A percentile compares a stretch with the other conserved stretches of the same genome.
These are phyloP conservation scores for Arrhamphus sclerolepis DNA, from an alignment of 2,797 vertebrate species.

Conservation along the genomic window DNA sequence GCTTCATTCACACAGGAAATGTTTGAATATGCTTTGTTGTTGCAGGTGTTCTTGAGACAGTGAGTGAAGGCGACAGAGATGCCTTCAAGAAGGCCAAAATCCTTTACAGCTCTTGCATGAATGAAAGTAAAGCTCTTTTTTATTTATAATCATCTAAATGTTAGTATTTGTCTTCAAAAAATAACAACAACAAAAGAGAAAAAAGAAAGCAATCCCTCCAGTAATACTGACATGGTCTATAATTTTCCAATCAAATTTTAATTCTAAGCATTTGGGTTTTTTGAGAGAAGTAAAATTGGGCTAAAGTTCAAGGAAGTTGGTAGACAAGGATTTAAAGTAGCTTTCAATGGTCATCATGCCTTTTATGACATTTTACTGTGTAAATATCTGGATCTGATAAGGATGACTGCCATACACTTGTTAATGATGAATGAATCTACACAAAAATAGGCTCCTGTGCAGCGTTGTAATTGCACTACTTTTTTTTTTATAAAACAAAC, in stretches of 20 bases:
- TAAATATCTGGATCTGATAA: too few relatives aligned
- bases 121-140: constrained; percentile 84
- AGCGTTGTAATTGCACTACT: background rate
- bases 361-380: background rate
- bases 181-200: background rate
- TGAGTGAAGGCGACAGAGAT: constrained; percentile 82
- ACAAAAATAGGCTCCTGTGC: background rate
- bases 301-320: background rate
- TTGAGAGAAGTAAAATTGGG: background rate
- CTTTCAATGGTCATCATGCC: too few relatives aligned
- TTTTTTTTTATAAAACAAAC: too few relatives aligned
- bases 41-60: constrained; percentile 89
- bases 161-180: background rate
- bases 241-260: too few relatives aligned
- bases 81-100: constrained; percentile 92
- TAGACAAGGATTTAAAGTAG: too few relatives aligned
- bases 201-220: background rate
- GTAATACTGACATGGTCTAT: background rate
- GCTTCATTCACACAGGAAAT: constrained; percentile 30
- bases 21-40: constrained; percentile 42
- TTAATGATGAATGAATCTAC: background rate
- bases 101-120: constrained; percentile 95
- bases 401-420: background rate
- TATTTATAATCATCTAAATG: background rate
- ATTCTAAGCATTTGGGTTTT: too few relatives aligned